Base-by-base conservation (phyloP, 2,113 vertebrate species). In the Cyprinodon brontotheroides region DNA sequence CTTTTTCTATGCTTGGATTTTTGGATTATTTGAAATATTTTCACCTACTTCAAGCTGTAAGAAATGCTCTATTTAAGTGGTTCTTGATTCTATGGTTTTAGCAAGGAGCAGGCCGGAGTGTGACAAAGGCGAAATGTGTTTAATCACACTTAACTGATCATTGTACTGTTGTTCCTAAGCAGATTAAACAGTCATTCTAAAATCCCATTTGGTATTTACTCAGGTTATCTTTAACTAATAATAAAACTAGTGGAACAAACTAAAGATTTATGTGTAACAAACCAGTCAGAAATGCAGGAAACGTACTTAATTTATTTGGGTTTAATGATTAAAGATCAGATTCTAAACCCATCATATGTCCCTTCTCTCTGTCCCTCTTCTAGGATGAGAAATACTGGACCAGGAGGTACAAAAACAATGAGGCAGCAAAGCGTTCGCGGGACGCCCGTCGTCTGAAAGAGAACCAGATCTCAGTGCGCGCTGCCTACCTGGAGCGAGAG, bases 321-420 rank as follows among this genome's bases (percentile, higher is more conserved):
- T 66, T 72, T 4, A 4, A 22, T 38, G 57, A 63, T 72, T 39
- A 41, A 13, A 48, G 11, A 29, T 76, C 59, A 37, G 11, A 63
- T 63, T 10, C 45, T 38, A 8, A 61, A 64, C 22, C 61, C 62
- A 79, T 57, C 45, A 20, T 57, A 45, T 39, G 2, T 45, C 71
- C 1, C 15, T 14, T 74, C 20, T 73, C 0, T 79, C 2, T 79
- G 14, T 68, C 38, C 40, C 41, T 43, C 40, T 61, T 48, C 45
- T 61, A 98, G 97, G 97, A 98, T 0, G 96, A 98, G 66, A 96
- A 96, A 78, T 98, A 98, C 77, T 98, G 97, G 97, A 96, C 91
- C 89, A 93, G 97, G 43, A 89, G 96, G 45, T 95, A 94, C 74
- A 97, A 97, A 92, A 98, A 98, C 92, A 98, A 98, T 1, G 96